Evolutionary conservation across 2,888 invertebrate genomes (phyloP), one percentile per base, ranked within the genome.

Genomic region (Silvanus unidentatus): DNA sequence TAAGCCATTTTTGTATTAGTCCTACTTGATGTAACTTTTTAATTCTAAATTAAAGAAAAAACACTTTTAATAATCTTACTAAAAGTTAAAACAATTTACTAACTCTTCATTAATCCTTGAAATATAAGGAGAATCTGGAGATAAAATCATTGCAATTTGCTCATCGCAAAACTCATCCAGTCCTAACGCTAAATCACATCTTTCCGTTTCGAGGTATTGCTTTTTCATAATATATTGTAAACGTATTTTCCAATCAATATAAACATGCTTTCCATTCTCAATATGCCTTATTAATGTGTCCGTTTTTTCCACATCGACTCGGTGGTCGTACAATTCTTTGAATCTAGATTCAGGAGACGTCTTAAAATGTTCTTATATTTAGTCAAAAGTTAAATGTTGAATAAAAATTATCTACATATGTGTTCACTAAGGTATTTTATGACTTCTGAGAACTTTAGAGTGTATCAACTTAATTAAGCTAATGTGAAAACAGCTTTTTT

Each of bases 1-100:
- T 73, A 48, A 88, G 75, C 93, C 93, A 94, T 64, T 88, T 88
- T 42, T 81, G 77, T 41, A 92, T 84, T 51, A 94, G 76, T 5
- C 94, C 94, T 42, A 86, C 84, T 67, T 90, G 88, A 62, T 88
- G 87, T 76, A 93, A 81, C 43, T 83, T 78, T 59, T 80, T 82
- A 42, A 93, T 81, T 64, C 89, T 88, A 53, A n/a, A 64, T n/a
- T n/a, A n/a, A n/a, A n/a, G n/a, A 62, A 35, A 40, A 42, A 34
- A 34, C 22, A 10, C 8, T 16, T 39, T 9, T 9, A 8, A 28
- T 28, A 8, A 28, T 28, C 10, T 28, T 28, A 9, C 39, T 10
- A 8, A 37, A 37, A 37, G 14, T 14, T 13, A 22, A 22, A 22
- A 22, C 4, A 3, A 22, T 22, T 22, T 22, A 22, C n/a, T n/a